These are phyloP conservation scores for Kryptopterus vitreolus DNA, from an alignment of 2,797 vertebrate species.

Conservation along the genomic window DNA sequence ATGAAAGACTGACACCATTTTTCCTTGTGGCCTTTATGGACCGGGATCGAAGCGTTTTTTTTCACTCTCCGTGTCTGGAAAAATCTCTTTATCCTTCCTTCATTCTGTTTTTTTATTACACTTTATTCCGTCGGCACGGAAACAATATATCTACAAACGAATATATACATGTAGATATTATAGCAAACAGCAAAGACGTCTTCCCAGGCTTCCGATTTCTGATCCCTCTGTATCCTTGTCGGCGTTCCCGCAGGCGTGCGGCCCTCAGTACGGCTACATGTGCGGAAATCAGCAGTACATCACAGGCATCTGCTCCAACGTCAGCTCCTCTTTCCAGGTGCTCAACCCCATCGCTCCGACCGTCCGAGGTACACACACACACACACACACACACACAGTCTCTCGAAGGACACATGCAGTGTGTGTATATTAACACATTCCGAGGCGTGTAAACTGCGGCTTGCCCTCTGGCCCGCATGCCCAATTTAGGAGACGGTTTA, in stretches of 20 bases:
- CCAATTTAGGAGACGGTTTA: constrained; percentile 85
- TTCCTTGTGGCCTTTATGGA: constrained; percentile 20
- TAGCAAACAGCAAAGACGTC: neutral
- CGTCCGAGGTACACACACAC: constrained; percentile 73
- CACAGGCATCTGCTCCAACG: constrained; percentile 91
- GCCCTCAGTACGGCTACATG: constrained; percentile 94
- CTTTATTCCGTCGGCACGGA: neutral
- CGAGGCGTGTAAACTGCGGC: constrained; percentile 67
- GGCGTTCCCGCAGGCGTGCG: constrained; percentile 82
- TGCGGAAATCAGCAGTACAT: constrained; percentile 92
- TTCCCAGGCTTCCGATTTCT: neutral
- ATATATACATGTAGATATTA: too few species aligned
- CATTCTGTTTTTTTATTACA: neutral
- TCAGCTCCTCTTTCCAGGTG: constrained; percentile 89
- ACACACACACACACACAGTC: constrained; percentile 17
- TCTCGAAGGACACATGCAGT: constrained; percentile 21
- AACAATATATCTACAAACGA: too few species aligned
- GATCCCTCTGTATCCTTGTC: neutral
- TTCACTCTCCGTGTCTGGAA: neutral
- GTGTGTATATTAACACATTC: constrained; percentile 74
- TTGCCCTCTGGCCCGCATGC: constrained; percentile 68
- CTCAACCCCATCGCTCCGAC: constrained; percentile 84
- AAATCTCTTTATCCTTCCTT: neutral
- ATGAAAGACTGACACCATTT: constrained; percentile 20
- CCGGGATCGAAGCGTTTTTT: neutral